Evolutionary conservation across 1,140 invertebrate species (phyloP), one percentile per base, ranked within the genome.

Genomic region (Neuroterus valhalla): DNA sequence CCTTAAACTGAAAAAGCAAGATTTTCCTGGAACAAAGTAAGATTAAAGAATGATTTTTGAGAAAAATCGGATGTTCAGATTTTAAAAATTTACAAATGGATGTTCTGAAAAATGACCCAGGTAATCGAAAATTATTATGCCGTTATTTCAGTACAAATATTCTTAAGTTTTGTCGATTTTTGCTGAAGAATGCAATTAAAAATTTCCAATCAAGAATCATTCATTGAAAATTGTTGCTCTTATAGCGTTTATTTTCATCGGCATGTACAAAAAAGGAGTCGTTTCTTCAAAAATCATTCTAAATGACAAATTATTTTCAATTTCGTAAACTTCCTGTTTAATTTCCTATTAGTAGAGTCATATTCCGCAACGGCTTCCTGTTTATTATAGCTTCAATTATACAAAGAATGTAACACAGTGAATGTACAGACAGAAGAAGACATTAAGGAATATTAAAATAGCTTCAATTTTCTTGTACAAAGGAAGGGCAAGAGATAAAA

Each of bases 341-440:
- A 62, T 62, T 62, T 62, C 31, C 55, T 62, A 62, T 62, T 62
- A 62, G 55, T 31, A 8, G 55, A 62, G 26, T 62, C 26, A n/a
- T 62, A 62, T 62, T 62, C 26, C 21, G n/a, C 15, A 38, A 31
- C 11, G 31, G 21, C 31, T 62, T 26, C 55, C 55, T 31, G 26
- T 5, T 62, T 23, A 62, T 31, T 23, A 38, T 15, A 38, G 26
- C 31, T 62, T 62, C 23, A 31, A 62, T 62, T 62, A 62, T 62
- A n/a, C 55, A 26, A 26, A 31, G 55, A 31, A 62, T 62, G 55
- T 31, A 62, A 26, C 21, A 62, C 5, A 38, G 31, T 62, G 31
- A 62, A 62, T 38, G 55, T 62, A 62, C 31, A 62, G 8, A 62
- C 26, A 26, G 52, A 62, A 23, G 55, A 62, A 62, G 23, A 62